Conservation (phyloP, 2,797 vertebrate species). For the Falco peregrinus region DNA sequence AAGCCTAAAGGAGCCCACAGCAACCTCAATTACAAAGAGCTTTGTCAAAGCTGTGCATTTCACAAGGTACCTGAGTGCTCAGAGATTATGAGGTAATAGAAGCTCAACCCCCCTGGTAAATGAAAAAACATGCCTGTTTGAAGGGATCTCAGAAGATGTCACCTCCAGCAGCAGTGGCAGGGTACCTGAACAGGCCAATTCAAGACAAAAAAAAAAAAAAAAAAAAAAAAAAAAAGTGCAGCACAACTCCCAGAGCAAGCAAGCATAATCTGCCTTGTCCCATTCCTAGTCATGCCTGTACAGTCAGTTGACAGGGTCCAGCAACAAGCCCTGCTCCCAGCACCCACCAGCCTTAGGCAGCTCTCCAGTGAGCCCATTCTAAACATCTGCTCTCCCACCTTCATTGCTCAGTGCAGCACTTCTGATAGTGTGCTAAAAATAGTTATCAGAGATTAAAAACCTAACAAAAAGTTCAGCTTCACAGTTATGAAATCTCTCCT, state of each 20-base stretch:
- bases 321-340: background rate
- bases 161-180: background rate
- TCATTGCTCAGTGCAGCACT: background rate
- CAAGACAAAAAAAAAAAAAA: background rate
- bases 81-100: background rate
- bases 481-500: background rate
- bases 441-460: background rate
- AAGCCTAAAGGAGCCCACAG: background rate
- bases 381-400: fast-evolving
- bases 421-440: background rate
- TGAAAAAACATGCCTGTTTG: background rate
- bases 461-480: background rate
- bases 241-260: background rate
- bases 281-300: background rate
- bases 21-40: background rate
- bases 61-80: background rate
- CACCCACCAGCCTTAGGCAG: background rate
- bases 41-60: background rate
- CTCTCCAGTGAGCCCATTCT: background rate
- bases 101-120: background rate
- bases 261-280: background rate
- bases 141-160: background rate
- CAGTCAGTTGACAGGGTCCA: background rate
- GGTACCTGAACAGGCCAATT: fast-evolving
- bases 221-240: background rate